A percentile compares a stretch with the other conserved stretches of the same genome.
phyloP scores from a whole-genome alignment of 2,797 vertebrate species.

The Gymnopithys bicolor region DNA sequence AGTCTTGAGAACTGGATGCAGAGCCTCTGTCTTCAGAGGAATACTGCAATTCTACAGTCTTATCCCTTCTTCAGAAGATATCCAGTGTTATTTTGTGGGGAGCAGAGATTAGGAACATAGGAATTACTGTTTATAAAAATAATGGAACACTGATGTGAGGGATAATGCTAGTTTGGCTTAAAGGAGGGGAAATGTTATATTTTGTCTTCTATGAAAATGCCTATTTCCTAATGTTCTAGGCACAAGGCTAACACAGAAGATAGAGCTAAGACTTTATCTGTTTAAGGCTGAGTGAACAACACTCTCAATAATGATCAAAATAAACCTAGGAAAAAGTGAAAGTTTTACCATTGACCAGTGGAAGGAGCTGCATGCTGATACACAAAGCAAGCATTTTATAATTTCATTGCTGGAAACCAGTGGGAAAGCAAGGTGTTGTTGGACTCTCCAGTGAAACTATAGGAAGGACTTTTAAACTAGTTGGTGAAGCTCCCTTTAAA shows the following conservation, averaged over 20 bases:
- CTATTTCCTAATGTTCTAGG: background rate
- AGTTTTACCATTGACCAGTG: background rate
- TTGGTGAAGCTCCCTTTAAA: background rate
- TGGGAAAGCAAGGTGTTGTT: background rate
- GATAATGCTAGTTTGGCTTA: background rate
- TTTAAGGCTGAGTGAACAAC: background rate
- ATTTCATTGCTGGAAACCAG: background rate
- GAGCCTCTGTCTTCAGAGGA: background rate
- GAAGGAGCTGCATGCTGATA: background rate
- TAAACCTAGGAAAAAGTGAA: background rate
- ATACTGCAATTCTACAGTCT: background rate
- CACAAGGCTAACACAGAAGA: background rate
- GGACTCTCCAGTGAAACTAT: background rate
- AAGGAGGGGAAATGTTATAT: conserved; percentile 16
- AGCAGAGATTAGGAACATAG: background rate
- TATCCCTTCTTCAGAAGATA: background rate
- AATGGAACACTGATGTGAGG: background rate
- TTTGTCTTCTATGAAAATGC: background rate
- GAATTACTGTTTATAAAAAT: background rate
- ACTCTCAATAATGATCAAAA: background rate
- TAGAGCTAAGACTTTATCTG: background rate
- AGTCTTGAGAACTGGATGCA: background rate
- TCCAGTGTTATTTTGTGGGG: background rate
- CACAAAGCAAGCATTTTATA: background rate
- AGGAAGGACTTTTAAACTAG: background rate